Conservation (phyloP, 2,113 vertebrate genomes). For the Galeopterus variegatus region DNA sequence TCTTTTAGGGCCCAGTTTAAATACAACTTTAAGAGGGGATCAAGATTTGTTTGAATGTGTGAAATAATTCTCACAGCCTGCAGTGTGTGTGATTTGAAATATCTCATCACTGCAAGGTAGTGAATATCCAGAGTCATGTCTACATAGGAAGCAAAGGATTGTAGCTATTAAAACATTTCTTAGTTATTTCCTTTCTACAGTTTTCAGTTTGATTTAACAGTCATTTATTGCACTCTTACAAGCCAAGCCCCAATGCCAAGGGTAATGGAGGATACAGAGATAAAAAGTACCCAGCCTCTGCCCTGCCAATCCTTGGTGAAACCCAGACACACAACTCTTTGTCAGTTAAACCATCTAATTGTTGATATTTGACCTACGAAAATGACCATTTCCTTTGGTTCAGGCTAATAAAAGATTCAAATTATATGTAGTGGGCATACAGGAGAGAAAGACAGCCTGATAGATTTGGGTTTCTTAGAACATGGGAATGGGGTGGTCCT, state of each 20-base stretch:
- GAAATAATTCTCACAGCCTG: conserved; percentile 11
- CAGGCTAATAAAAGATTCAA: conserved; percentile 31
- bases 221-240: conserved; percentile 9
- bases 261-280: neutral
- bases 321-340: neutral
- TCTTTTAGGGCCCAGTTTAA: conserved; percentile 44
- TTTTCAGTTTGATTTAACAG: conserved; percentile 57
- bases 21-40: neutral
- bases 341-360: neutral
- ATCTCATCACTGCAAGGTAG: neutral
- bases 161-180: conserved; percentile 38
- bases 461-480: neutral
- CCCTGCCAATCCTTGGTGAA: conserved; percentile 5
- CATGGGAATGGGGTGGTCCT: neutral
- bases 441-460: neutral
- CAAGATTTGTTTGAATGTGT: conserved; percentile 20
- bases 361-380: conserved; percentile 27
- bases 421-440: neutral
- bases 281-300: neutral
- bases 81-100: conserved; percentile 46
- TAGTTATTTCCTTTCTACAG: neutral
- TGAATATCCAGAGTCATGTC: neutral
- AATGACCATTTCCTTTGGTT: conserved; percentile 38
- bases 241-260: neutral
- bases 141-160: conserved; percentile 20